Evolutionary conservation across 2,797 vertebrate species (phyloP), one percentile per base, ranked within the genome.

Genomic region (Schizothorax lantsangensis): DNA sequence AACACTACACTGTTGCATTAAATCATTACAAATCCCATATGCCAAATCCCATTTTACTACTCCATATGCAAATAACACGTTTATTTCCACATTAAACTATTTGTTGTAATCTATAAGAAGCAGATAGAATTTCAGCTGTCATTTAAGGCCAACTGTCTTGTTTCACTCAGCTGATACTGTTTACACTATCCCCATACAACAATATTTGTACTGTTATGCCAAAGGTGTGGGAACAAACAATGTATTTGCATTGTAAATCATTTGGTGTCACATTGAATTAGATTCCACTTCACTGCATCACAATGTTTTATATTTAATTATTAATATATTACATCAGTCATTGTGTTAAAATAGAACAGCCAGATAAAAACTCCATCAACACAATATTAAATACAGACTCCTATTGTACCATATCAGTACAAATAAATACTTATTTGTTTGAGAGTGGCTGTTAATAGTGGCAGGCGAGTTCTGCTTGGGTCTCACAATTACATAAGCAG

Each of bases 231-330:
- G 47, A 47, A 79, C 38, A 26, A 62, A 47, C 36, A 66, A 33
- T 21, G 10, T 5, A 47, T 81, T 68, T 68, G 62, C 43, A 47
- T 68, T 81, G 79, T 81, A 81, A 81, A 81, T 66, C 26, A 68
- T 36, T 33, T 81, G 43, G 17, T 36, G 43, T 81, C 79, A 68
- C 43, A 36, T 8, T 49, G n/a, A 12, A 64, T 40, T 43, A 59
- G 23, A 45, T 79, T 30, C 38, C 15, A 2, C 15, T 11, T 62
- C 14, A 21, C 26, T 79, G 8, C 2, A 43, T 62, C 10, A 21
- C 7, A 74, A 30, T 10, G 8, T 15, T 79, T 19, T 45, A 15
- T 11, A 43, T 43, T 26, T 5, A 11, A 79, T 62, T 43, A 26
- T 59, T 17, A 6, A 43, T 43, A 45, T 11, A 30, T 43, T 40